phyloP scores from a whole-genome alignment of 1,140 invertebrate genomes.

The Heliconius hewitsoni region DNA sequence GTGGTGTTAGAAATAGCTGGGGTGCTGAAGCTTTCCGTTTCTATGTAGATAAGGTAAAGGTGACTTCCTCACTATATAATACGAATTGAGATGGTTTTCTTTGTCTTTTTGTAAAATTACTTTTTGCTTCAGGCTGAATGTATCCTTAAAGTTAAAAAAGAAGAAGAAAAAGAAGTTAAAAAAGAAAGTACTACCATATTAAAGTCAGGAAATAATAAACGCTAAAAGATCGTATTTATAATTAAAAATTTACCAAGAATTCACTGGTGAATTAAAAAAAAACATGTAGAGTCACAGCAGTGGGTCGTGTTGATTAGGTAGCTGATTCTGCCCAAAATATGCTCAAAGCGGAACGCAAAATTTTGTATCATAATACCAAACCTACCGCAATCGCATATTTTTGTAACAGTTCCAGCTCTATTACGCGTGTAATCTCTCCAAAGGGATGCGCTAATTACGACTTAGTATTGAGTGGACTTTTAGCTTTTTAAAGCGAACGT shows the following conservation, averaged over 20 bases:
- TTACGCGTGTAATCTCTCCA: slow-evolving; percentile 15
- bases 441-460: slow-evolving; percentile 26
- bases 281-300: not conserved
- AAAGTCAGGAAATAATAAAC: no score
- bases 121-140: no score
- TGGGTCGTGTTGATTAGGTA: slow-evolving; percentile 3
- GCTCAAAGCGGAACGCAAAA: not conserved
- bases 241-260: no score
- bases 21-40: not conserved
- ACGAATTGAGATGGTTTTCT: no score
- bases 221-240: no score
- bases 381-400: not conserved
- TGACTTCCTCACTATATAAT: not conserved
- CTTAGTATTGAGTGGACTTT: slow-evolving; percentile 8
- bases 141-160: no score
- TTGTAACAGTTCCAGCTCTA: slow-evolving; percentile 8
- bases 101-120: no score
- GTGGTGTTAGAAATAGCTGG: not conserved
- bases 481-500: slow-evolving; percentile 21
- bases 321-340: not conserved
- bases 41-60: not conserved
- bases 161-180: no score
- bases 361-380: not conserved
- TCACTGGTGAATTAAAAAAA: no score
- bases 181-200: no score